phyloP scores from a whole-genome alignment of 2,113 vertebrate species.

The Nyctibius bracteatus region DNA sequence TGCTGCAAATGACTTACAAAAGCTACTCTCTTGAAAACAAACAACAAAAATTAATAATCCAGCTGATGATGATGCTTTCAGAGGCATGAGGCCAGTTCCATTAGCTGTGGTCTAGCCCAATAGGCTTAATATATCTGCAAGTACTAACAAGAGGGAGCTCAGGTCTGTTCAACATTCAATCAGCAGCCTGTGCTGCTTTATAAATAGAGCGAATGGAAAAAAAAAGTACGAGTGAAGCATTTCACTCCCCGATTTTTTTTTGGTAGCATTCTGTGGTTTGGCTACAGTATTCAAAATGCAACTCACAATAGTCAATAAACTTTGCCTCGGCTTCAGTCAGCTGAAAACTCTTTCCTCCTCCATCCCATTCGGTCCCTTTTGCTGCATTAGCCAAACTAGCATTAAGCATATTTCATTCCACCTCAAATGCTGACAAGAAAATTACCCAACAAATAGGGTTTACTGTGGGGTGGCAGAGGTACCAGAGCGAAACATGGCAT shows the following conservation, averaged over 20 bases:
- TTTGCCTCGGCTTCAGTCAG: not conserved
- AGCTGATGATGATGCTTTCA: slow-evolving; percentile 21
- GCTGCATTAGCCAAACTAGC: not conserved
- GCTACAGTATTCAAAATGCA: not conserved
- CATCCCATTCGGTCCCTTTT: not conserved
- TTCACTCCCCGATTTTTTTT: not conserved
- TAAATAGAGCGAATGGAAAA: not conserved
- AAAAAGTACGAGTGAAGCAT: not conserved
- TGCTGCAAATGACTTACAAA: slow-evolving; percentile 22
- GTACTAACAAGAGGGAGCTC: slow-evolving; percentile 26
- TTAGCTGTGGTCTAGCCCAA: slow-evolving; percentile 36
- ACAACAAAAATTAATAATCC: slow-evolving; percentile 7
- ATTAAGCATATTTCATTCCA: not conserved
- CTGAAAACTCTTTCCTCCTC: not conserved
- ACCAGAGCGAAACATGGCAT: not conserved
- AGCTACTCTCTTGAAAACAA: slow-evolving; percentile 30
- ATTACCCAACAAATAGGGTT: not conserved
- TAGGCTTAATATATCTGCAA: slow-evolving; percentile 39
- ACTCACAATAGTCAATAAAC: not conserved
- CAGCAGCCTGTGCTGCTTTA: not conserved
- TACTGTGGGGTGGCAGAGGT: not conserved
- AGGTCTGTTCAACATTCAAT: slow-evolving; percentile 32
- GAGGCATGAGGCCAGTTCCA: slow-evolving; percentile 38
- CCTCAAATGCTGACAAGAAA: not conserved
- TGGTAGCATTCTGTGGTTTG: slow-evolving; percentile 3